A percentile compares a stretch with the other conserved stretches of the same genome.
These are phyloP conservation scores for Agraylea sexmaculata DNA, from an alignment of 1,140 invertebrate genomes.

Conservation along the genomic window DNA sequence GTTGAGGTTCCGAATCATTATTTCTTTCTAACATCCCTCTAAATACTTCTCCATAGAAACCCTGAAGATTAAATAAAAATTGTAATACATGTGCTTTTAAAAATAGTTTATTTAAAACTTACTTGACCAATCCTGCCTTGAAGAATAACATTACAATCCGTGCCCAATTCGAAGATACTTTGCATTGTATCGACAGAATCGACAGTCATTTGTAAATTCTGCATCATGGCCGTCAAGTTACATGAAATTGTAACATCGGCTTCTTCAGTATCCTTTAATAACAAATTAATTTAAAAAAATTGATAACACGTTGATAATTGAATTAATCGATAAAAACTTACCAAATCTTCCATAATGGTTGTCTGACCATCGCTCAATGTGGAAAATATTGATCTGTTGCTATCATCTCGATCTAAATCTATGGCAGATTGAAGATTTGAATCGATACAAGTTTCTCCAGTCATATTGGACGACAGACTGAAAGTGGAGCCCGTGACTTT, in stretches of 20 bases:
- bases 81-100: not conserved
- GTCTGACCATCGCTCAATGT: constrained; percentile 17
- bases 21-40: constrained; percentile 46
- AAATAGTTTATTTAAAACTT: constrained; percentile 13
- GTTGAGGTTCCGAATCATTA: constrained; percentile 32
- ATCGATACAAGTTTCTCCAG: constrained; percentile 17
- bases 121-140: constrained; percentile 49
- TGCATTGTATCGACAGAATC: constrained; percentile 30
- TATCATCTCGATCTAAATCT: constrained; percentile 16
- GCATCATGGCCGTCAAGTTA: constrained; percentile 27
- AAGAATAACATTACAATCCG: constrained; percentile 44
- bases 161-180: constrained; percentile 29
- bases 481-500: constrained; percentile 19
- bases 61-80: constrained; percentile 29
- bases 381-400: constrained; percentile 14
- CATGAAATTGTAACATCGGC: constrained; percentile 21
- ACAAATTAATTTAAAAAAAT: constrained; percentile 10
- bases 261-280: constrained; percentile 11
- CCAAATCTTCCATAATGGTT: constrained; percentile 11
- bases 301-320: not conserved
- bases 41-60: constrained; percentile 63
- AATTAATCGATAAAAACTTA: constrained; percentile 2
- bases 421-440: constrained; percentile 14
- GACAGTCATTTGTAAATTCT: constrained; percentile 25
- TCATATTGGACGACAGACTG: constrained; percentile 26